Percentiles rank a stretch among this genome's conserved stretches.
These are phyloP conservation scores for Tholera decimalis DNA, from an alignment of 2,888 invertebrate species.

Conservation along the genomic window DNA sequence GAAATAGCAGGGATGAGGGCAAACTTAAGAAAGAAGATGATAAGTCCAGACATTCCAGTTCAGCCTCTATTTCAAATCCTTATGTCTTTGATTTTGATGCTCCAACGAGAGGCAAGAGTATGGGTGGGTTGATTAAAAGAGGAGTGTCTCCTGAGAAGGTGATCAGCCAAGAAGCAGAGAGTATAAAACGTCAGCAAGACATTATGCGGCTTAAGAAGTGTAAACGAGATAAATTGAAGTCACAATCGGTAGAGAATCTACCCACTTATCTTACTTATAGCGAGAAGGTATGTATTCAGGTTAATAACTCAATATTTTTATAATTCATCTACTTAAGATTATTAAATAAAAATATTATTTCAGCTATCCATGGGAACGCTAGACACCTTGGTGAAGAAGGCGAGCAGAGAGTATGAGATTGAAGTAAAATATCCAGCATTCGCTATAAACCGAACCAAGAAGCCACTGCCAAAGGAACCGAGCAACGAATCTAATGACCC, in stretches of 20 bases:
- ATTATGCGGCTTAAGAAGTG: slow-evolving; percentile 71
- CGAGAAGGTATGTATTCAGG: slow-evolving; percentile 90
- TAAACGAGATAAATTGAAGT: slow-evolving; percentile 70
- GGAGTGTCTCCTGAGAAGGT: slow-evolving; percentile 81
- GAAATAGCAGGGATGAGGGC: slow-evolving; percentile 69
- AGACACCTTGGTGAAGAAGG: slow-evolving; percentile 88
- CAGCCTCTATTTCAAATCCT: slow-evolving; percentile 87
- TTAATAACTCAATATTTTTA: background rate
- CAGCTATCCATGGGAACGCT: slow-evolving; percentile 93
- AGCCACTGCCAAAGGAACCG: slow-evolving; percentile 47
- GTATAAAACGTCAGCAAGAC: slow-evolving; percentile 77
- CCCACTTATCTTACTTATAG: slow-evolving; percentile 94
- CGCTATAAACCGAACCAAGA: slow-evolving; percentile 65
- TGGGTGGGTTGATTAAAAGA: slow-evolving; percentile 79
- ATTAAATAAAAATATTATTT: background rate
- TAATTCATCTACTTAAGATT: background rate
- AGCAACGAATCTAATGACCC: slow-evolving; percentile 73
- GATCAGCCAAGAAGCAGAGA: slow-evolving; percentile 80
- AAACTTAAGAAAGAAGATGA: slow-evolving; percentile 77
- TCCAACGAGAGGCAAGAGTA: slow-evolving; percentile 79
- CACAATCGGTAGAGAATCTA: slow-evolving; percentile 93
- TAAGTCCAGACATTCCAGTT: slow-evolving; percentile 88
- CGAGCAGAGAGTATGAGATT: slow-evolving; percentile 73
- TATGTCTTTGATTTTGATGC: slow-evolving; percentile 83
- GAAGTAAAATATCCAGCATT: slow-evolving; percentile 78